These are phyloP conservation scores for Morpho deidamia DNA, from an alignment of 2,888 invertebrate species.

Conservation along the genomic window DNA sequence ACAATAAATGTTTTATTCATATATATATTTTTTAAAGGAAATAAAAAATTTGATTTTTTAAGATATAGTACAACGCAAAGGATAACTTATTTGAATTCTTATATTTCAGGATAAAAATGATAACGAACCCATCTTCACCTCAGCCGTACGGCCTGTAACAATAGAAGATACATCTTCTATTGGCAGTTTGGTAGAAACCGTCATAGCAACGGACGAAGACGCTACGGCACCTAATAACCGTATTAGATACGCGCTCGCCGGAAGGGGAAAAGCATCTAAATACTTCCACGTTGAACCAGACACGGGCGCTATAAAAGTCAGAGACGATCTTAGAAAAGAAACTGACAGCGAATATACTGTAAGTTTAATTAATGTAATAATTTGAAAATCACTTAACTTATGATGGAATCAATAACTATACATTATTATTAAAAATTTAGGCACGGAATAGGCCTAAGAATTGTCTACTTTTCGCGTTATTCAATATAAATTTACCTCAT, in stretches of 20 bases:
- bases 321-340: constrained; percentile 91
- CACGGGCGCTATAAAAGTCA: constrained; percentile 87
- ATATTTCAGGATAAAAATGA: constrained; percentile 88
- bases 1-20: too few species aligned
- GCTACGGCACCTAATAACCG: constrained; percentile 91
- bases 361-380: constrained; percentile 27
- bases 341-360: constrained; percentile 92
- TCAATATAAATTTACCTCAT: background rate
- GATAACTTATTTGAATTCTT: constrained; percentile 18
- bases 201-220: constrained; percentile 90
- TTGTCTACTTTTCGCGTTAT: too few species aligned
- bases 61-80: background rate
- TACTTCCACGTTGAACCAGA: constrained; percentile 94
- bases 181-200: constrained; percentile 87
- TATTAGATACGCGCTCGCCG: constrained; percentile 87
- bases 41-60: too few species aligned
- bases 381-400: too few species aligned
- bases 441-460: too few species aligned
- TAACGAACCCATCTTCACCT: constrained; percentile 91
- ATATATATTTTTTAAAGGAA: too few species aligned
- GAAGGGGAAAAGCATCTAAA: constrained; percentile 87
- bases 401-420: too few species aligned
- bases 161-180: constrained; percentile 90
- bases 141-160: constrained; percentile 88
- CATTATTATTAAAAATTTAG: too few species aligned